Evolutionary conservation across 2,888 invertebrate genomes (phyloP), one percentile per base, ranked within the genome.

Genomic region (Osedax frankpressi): DNA sequence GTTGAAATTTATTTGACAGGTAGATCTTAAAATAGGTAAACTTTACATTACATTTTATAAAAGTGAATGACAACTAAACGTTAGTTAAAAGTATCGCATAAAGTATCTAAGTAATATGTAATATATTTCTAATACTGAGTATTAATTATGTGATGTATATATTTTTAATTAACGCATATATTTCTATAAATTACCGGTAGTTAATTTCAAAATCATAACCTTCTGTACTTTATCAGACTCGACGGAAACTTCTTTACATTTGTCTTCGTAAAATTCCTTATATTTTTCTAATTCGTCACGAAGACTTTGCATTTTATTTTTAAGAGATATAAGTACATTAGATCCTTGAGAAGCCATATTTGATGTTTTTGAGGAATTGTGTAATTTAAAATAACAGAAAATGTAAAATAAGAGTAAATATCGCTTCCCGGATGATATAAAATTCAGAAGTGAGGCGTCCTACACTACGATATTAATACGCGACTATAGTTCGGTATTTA

Each of bases 211-310:
- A 11, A 11, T 44, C 44, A 11, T 44, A 44, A 44, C 44, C 44
- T 44, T 44, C 44, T 44, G 44, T 19, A 44, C 44, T 44, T 44
- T 44, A 44, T 44, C 44, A 19, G 44, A 11, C 19, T 44, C 44
- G 44, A 44, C 19, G 44, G 11, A 44, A 44, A 77, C 28, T 69
- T 78, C 78, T 59, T 71, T 30, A 65, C 76, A 76, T 73, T 78
- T 78, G 63, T 74, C 70, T 19, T 78, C 78, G 67, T 74, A 77
- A 30, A 73, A 44, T 44, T 78, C 78, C 70, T 73, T 78, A 44
- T 74, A 75, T 74, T 77, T 77, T 30, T 78, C 78, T 74, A 76
- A 72, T 71, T 78, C 78, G 29, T 78, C 78, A 65, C 78, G 72
- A 19, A 78, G 73, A 73, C 72, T 73, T 74, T 78, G 77, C 77